A percentile compares a stretch with the other conserved stretches of the same genome.
Evolutionary conservation across 2,113 vertebrate species (phyloP).

Genomic region (Orthochromis indermauri): DNA sequence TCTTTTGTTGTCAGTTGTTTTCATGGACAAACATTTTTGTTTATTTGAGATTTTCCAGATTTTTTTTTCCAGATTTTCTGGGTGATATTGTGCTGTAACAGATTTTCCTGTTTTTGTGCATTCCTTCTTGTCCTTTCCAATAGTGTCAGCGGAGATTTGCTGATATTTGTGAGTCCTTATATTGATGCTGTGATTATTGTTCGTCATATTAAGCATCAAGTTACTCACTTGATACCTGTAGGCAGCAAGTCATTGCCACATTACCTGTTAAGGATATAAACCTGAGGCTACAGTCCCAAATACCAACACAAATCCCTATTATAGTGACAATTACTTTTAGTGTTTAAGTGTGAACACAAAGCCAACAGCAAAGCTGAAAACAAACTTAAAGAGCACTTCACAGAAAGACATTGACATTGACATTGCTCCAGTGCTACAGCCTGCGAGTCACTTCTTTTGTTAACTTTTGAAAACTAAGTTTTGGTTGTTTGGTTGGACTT

Average conservation of each 20-base stretch:
- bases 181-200: not conserved
- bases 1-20: not conserved
- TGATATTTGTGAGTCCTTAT: not conserved
- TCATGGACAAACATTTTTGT: not conserved
- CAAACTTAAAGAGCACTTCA: not conserved
- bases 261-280: not conserved
- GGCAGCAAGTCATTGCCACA: not conserved
- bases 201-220: not conserved
- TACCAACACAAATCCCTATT: not conserved
- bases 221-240: not conserved
- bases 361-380: not conserved
- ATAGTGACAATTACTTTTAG: not conserved
- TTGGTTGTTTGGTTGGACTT: not conserved
- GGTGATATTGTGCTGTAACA: not conserved
- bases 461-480: not conserved
- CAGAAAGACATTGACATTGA: not conserved
- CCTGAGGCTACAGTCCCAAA: not conserved
- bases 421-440: not conserved
- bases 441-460: not conserved
- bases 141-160: fast-evolving
- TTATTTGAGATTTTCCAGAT: not conserved
- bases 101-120: not conserved
- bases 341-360: not conserved
- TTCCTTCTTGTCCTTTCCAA: not conserved
- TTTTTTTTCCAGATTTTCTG: fast-evolving